phyloP scores from a whole-genome alignment of 2,797 vertebrate species.

The Acipenser oxyrinchus region DNA sequence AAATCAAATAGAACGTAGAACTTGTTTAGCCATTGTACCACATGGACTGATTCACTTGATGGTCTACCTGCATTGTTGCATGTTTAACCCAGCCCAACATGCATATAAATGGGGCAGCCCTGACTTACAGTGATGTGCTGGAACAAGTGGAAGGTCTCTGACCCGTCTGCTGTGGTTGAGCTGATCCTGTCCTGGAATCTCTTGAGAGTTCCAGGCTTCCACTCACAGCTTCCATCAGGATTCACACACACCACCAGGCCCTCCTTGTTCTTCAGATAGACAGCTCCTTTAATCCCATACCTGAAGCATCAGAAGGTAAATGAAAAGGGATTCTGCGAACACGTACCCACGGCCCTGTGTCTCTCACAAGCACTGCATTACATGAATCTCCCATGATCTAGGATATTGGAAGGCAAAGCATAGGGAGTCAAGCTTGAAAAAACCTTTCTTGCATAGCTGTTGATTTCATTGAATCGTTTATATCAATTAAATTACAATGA shows the following conservation, averaged over 20 bases:
- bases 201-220: slow-evolving; percentile 72
- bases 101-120: not conserved
- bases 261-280: slow-evolving; percentile 82
- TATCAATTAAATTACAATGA: no score
- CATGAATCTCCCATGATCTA: no score
- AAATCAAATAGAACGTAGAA: not conserved
- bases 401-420: no score
- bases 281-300: slow-evolving; percentile 81
- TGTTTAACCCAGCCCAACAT: no score
- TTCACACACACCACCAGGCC: slow-evolving; percentile 64
- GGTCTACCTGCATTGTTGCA: not conserved
- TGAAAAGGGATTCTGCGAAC: no score
- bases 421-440: no score
- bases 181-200: slow-evolving; percentile 63
- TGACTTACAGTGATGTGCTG: slow-evolving; percentile 83
- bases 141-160: slow-evolving; percentile 71
- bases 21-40: no score
- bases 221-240: slow-evolving; percentile 55
- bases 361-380: no score
- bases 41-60: not conserved
- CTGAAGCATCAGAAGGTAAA: slow-evolving; percentile 38
- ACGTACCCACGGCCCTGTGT: no score
- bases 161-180: slow-evolving; percentile 55
- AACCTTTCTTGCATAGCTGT: no score
- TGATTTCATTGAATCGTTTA: no score